Base-by-base conservation (phyloP, 2,797 vertebrate species). In the Amblyraja radiata region DNA sequence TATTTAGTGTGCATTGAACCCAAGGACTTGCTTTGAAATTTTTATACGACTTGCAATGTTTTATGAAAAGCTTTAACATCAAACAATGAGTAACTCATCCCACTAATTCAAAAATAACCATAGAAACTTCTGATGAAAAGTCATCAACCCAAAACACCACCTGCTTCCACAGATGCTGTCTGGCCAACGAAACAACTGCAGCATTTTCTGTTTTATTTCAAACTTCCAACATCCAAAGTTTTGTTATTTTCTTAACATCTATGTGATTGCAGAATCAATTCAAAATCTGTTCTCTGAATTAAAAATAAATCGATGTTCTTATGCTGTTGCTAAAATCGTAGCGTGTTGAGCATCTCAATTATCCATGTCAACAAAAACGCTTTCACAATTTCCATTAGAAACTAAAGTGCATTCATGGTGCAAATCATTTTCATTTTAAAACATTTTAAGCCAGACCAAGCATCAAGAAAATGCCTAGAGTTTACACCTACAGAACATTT, bases 401-500 rank as follows among this genome's bases (percentile, higher is more conserved):
- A 28, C 39, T 58, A 74, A 92, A 92, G 13, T 54, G 71, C 39
- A 91, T 54, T 91, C 10, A 54, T 91, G 28, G 90, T 74, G 90
- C 39, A 74, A 10, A 91, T 54, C 71, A 74, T 54, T 74, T 36
- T 91, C 36, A 54, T 39, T 74, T 54, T 46, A 91, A 91, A 74
- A 23, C 90, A 92, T 58, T 76, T 92, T 76, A 74, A 92, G 73
- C 39, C 74, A 76, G 23, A 63, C 58, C 83, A 76, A 25, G 13
- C 39, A 23, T 54, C 23, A 14, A 39, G 39, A 74, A 74, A 46
- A 8, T 74, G 68, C 13, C 73, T 54, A 74, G 39, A 5, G 78
- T 93, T 93, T 71, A 93, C 90, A 68, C 81, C 58, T 1, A 5
- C 28, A 61, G 83, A 84, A 71, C 86, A 39, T 91, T 81, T 76